These are phyloP conservation scores for Drosophila melanogaster DNA, from an alignment of 1,140 invertebrate genomes.

Conservation along the genomic window Release_6_plus_ISO1_MT NT_033779.5:17448001-17448500, in stretches of 20 bases:
- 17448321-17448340: background rate
- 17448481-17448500: conserved; percentile 64
- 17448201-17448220: conserved; percentile 50
- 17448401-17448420: background rate
- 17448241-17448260: conserved; percentile 49
- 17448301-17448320: conserved; percentile 43
- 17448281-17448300: conserved; percentile 43
- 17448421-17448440: background rate
- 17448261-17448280: conserved; percentile 61
- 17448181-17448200: conserved; percentile 75
- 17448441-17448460: conserved; percentile 9
- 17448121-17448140: conserved; percentile 20
- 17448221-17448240: conserved; percentile 48
- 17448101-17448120: conserved; percentile 57
- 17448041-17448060: conserved; percentile 57
- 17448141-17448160: conserved; percentile 38
- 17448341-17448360: background rate
- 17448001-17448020: conserved; percentile 48
- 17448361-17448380: background rate
- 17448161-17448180: conserved; percentile 12
- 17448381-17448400: background rate
- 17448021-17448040: conserved; percentile 31
- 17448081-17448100: conserved; percentile 48
- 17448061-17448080: conserved; percentile 34
- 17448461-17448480: conserved; percentile 41